A percentile compares a stretch with the other conserved stretches of the same genome.
These are phyloP conservation scores for Mizuhopecten yessoensis DNA, from an alignment of 1,140 invertebrate genomes.

Conservation along the genomic window DNA sequence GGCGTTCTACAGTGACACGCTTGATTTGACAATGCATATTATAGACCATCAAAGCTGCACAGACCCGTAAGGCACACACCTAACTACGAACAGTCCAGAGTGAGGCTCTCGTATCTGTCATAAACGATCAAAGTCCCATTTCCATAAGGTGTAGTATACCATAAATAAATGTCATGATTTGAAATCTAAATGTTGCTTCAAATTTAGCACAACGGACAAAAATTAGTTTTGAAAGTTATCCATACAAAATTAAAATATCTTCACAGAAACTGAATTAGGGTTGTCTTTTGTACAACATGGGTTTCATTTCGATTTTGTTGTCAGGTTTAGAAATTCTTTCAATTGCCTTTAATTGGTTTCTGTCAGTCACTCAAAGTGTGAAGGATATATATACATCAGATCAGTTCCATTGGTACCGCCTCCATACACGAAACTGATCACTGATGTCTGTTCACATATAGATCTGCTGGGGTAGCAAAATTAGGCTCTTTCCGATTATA, in stretches of 20 bases:
- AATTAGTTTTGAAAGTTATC: too few species aligned
- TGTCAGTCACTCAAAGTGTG: too few species aligned
- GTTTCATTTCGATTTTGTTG: too few species aligned
- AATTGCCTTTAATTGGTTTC: neutral
- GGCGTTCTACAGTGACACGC: neutral
- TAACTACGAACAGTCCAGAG: neutral
- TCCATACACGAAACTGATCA: neutral
- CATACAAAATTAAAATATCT: too few species aligned
- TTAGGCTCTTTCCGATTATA: neutral
- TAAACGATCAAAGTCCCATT: neutral
- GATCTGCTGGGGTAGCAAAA: neutral
- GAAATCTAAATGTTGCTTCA: neutral
- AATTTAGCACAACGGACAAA: neutral
- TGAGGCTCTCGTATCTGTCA: neutral
- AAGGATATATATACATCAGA: neutral
- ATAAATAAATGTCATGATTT: neutral
- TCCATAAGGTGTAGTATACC: neutral
- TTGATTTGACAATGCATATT: neutral
- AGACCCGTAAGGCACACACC: neutral
- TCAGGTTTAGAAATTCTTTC: neutral
- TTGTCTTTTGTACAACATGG: too few species aligned
- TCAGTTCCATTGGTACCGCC: neutral
- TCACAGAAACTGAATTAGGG: too few species aligned
- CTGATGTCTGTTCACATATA: neutral
- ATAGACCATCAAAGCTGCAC: neutral